Percentiles rank a stretch among this genome's conserved stretches.
Conservation (phyloP, 2,888 invertebrate species). For the Hirtodrosophila confusa region DNA sequence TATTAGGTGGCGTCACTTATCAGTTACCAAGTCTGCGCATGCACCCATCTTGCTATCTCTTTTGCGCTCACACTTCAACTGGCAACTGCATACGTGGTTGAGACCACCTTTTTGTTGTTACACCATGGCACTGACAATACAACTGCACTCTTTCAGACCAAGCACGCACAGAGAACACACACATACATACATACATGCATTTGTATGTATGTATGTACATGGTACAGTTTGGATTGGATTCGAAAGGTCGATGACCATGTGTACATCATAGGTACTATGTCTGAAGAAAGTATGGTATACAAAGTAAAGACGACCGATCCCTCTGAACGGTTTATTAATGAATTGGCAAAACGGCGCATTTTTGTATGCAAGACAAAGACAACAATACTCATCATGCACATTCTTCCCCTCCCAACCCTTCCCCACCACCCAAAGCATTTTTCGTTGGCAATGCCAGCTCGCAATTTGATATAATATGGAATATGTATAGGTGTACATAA, state of each 20-base stretch:
- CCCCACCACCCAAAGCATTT: too few species aligned
- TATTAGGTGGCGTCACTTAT: too few species aligned
- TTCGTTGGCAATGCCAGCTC: too few species aligned
- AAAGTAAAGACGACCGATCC: background rate
- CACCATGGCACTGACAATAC: background rate
- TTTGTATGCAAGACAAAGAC: slow-evolving; percentile 28
- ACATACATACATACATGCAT: slow-evolving; percentile 1
- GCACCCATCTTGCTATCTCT: too few species aligned
- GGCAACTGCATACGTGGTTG: too few species aligned
- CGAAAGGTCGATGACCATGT: slow-evolving; percentile 22
- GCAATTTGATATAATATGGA: too few species aligned
- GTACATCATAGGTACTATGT: slow-evolving; percentile 3
- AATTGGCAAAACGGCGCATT: slow-evolving; percentile 11
- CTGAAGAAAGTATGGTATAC: background rate
- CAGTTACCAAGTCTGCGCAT: too few species aligned
- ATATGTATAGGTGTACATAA: too few species aligned
- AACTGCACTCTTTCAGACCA: background rate
- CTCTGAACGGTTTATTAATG: too few species aligned
- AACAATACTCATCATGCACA: slow-evolving; percentile 33
- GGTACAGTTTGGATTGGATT: slow-evolving; percentile 24
- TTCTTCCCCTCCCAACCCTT: slow-evolving; percentile 9
- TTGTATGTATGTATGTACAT: background rate
- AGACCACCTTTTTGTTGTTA: background rate
- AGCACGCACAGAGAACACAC: slow-evolving; percentile 1
- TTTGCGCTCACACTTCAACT: too few species aligned